Evolutionary conservation across 2,113 vertebrate species (phyloP).

Genomic region (Puntigrus tetrazona): DNA sequence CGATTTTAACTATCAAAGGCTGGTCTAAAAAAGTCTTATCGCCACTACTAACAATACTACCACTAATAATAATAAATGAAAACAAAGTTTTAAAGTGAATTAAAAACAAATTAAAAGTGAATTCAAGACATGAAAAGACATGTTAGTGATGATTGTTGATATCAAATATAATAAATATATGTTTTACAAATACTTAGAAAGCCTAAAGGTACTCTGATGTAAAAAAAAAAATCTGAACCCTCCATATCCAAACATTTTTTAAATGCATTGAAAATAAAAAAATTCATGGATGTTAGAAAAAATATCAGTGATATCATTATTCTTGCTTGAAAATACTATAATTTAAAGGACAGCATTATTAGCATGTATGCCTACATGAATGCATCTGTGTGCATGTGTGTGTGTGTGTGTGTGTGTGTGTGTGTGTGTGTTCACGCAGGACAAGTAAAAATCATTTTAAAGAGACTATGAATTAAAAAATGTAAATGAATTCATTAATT

Average conservation of each 20-base stretch:
- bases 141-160: slow-evolving; percentile 71
- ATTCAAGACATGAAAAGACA: too few relatives aligned
- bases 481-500: too few relatives aligned
- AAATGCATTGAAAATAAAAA: background rate
- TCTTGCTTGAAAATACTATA: background rate
- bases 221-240: background rate
- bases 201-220: background rate
- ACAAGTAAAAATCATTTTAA: background rate
- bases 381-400: background rate
- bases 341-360: background rate
- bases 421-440: background rate
- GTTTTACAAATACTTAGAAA: background rate
- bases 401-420: slow-evolving; percentile 38
- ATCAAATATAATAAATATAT: background rate
- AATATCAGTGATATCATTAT: background rate
- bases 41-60: background rate
- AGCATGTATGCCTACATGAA: background rate
- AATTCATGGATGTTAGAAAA: too few relatives aligned
- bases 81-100: slow-evolving; percentile 49
- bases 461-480: background rate
- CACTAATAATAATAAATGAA: slow-evolving; percentile 69
- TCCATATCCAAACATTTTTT: background rate
- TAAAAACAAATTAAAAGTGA: too few relatives aligned
- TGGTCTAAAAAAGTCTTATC: background rate
- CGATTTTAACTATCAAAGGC: background rate